Base-by-base conservation (phyloP, 64 coral and sea anemone species). In the Hydrozoanthus tunicans region DNA sequence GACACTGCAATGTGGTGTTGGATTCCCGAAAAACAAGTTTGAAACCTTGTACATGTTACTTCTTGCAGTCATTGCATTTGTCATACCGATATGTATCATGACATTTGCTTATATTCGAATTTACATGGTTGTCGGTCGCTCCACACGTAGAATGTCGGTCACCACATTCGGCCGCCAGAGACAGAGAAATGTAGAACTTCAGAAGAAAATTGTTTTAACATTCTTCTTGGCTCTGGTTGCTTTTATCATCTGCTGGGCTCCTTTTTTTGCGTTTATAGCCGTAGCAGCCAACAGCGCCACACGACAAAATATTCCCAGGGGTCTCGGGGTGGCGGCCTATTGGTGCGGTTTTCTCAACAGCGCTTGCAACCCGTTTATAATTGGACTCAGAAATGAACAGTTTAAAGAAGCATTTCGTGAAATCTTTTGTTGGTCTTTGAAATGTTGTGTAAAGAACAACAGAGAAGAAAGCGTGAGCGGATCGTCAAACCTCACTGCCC, bases 291-390 rank as follows among this genome's bases (percentile, higher is more conserved):
- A 83, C 54, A 84, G 91, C 26, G 15, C 81, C 3, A 79, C 80
- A 15, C 79, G 89, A 51, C 79, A 93, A 68, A 89, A 93, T 25
- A 89, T 97, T 56, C 92, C 95, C 3, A 84, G 73, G 76, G 95
- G 95, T 4, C 84, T 97, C 54, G 95, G 95, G 86, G 56, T 94
- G 7, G 95, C 90, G 9, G 89, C 95, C 14, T 97, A 97, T 81
- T 93, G 89, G 89, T 97, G 95, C 61, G 95, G 95, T 13, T 97
- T 94, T 58, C 75, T 97, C 3, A 97, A 94, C 60, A 94, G 89
- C 11, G 64, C 91, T 5, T 91, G 93, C 3, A 97, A 97, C 82
- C 95, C 95, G 24, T 97, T 94, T 23, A 94, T 97, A 51, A 92
- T 97, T 78, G 95, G 95, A 54, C 57, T 97, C 1, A 97, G 92